These are phyloP conservation scores for Zonitis immaculata DNA, from an alignment of 2,888 invertebrate species.

Conservation along the genomic window DNA sequence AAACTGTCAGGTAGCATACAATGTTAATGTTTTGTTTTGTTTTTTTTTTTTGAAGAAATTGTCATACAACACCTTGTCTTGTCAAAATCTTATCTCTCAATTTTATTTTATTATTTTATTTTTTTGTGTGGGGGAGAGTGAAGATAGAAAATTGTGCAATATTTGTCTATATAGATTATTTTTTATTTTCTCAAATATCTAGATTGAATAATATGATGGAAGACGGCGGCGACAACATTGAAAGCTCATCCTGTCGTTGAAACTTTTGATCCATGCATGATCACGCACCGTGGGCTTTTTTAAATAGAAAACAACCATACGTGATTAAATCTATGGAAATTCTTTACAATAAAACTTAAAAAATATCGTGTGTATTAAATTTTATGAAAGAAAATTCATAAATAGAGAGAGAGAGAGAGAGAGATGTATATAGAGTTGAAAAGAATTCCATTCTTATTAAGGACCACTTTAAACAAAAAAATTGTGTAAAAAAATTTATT, in stretches of 20 bases:
- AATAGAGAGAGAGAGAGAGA: not conserved
- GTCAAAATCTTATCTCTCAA: not conserved
- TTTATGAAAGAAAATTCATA: not conserved
- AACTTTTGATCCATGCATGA: constrained; percentile 38
- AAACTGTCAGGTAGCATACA: not conserved
- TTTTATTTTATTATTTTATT: no score
- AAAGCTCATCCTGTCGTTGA: constrained; percentile 41
- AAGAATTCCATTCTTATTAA: constrained; percentile 1
- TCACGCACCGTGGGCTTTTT: constrained; percentile 31
- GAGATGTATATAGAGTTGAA: not conserved
- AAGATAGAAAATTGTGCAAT: constrained; percentile 8
- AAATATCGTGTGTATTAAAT: constrained; percentile 12
- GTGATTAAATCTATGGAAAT: constrained; percentile 36
- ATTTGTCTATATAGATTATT: not conserved
- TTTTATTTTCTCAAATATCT: not conserved
- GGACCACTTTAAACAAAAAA: not conserved
- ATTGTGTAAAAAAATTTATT: not conserved
- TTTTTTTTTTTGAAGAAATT: not conserved
- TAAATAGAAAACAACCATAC: constrained; percentile 22
- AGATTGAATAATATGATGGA: constrained; percentile 1
- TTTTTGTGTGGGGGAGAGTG: no score
- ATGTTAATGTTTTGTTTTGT: not conserved
- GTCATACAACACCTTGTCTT: not conserved
- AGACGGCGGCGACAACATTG: constrained; percentile 20
- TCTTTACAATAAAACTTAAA: constrained; percentile 15